phyloP scores from a whole-genome alignment of 2,888 invertebrate genomes.

The Dryadula phaetusa region DNA sequence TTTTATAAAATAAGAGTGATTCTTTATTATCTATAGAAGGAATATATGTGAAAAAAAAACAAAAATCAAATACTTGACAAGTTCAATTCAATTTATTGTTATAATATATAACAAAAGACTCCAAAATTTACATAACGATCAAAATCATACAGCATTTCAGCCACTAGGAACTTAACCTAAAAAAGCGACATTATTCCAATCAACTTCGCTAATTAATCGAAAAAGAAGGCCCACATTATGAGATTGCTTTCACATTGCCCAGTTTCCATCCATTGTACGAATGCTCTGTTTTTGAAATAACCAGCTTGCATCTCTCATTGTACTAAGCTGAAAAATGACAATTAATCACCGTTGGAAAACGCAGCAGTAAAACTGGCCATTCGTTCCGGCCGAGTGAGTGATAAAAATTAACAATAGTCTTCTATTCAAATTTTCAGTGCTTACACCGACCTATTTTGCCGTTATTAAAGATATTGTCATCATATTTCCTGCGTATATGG shows the following conservation, averaged over 20 bases:
- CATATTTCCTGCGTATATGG: slow-evolving; percentile 6
- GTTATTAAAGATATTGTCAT: slow-evolving; percentile 25
- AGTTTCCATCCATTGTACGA: slow-evolving; percentile 32
- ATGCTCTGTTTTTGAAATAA: slow-evolving; percentile 31
- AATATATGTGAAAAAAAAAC: too few species aligned
- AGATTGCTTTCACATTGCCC: not conserved
- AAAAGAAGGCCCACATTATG: not conserved
- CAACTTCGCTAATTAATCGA: not conserved
- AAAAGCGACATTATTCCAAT: too few species aligned
- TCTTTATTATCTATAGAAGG: too few species aligned
- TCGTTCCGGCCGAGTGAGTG: slow-evolving; percentile 40
- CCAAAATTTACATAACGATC: not conserved
- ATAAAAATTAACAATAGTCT: slow-evolving; percentile 42
- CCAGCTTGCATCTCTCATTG: slow-evolving; percentile 42
- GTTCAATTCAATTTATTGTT: too few species aligned
- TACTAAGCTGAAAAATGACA: slow-evolving; percentile 42
- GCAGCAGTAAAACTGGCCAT: slow-evolving; percentile 40
- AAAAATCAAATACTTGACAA: too few species aligned
- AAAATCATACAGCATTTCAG: too few species aligned
- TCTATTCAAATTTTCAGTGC: slow-evolving; percentile 37
- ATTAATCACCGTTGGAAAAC: slow-evolving; percentile 43
- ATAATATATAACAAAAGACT: too few species aligned
- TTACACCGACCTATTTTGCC: slow-evolving; percentile 40
- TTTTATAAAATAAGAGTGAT: too few species aligned
- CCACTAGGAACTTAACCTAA: too few species aligned